Conservation (phyloP, 2,888 invertebrate species). For the Epicampocera succincta region DNA sequence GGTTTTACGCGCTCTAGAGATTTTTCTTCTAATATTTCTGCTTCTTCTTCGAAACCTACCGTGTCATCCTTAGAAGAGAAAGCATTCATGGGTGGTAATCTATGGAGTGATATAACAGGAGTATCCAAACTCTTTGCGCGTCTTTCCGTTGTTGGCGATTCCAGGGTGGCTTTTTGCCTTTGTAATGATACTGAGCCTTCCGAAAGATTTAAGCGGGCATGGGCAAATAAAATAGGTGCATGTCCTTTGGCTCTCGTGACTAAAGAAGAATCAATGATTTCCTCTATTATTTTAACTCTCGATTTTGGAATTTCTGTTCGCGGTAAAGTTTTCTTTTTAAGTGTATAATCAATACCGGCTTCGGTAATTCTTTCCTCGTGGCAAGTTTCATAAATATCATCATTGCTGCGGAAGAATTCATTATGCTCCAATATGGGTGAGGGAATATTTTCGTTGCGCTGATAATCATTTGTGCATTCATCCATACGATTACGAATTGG, state of each 20-base stretch:
- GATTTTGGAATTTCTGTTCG: constrained; percentile 72
- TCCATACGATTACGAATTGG: constrained; percentile 83
- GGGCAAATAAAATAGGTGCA: constrained; percentile 90
- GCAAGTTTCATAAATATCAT: constrained; percentile 82
- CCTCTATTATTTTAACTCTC: constrained; percentile 84
- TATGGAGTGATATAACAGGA: constrained; percentile 90
- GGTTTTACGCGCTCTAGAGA: constrained; percentile 79
- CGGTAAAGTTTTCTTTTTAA: constrained; percentile 76
- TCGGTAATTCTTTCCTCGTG: constrained; percentile 83
- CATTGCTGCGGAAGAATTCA: constrained; percentile 84
- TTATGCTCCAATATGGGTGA: constrained; percentile 85
- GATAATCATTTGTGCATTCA: constrained; percentile 84
- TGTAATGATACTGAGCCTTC: constrained; percentile 91
- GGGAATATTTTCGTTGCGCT: constrained; percentile 84
- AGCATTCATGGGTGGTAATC: constrained; percentile 91
- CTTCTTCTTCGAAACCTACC: constrained; percentile 88
- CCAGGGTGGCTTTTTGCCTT: constrained; percentile 88
- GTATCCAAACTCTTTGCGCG: constrained; percentile 93
- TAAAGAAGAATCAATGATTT: constrained; percentile 86
- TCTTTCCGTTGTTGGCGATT: constrained; percentile 88
- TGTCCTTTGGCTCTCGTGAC: constrained; percentile 87
- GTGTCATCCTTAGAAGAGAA: constrained; percentile 95
- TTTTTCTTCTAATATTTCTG: constrained; percentile 85
- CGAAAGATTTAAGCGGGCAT: constrained; percentile 90
- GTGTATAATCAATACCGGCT: constrained; percentile 83